A percentile compares a stretch with the other conserved stretches of the same genome.
Evolutionary conservation across 2,113 vertebrate genomes (phyloP).

Genomic region (Leucosticte australis): DNA sequence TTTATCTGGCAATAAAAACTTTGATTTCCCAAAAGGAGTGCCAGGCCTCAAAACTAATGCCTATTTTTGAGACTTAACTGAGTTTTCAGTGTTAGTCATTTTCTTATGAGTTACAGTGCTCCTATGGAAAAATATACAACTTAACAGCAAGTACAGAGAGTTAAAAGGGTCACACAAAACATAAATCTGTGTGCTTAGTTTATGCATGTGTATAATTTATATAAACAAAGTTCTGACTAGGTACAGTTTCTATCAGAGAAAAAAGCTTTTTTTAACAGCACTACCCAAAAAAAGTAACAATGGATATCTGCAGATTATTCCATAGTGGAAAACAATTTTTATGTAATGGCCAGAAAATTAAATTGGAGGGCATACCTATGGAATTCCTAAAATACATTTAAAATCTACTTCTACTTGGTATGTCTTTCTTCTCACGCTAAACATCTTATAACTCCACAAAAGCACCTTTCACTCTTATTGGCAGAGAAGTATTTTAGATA

Average conservation of each 20-base stretch:
- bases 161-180: constrained; percentile 79
- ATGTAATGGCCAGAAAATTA: neutral
- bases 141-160: constrained; percentile 76
- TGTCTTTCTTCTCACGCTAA: neutral
- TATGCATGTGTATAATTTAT: constrained; percentile 71
- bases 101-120: constrained; percentile 74
- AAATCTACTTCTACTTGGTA: neutral
- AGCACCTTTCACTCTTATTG: neutral
- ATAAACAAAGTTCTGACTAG: constrained; percentile 69
- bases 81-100: constrained; percentile 75
- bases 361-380: neutral
- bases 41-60: constrained; percentile 73
- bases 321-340: neutral
- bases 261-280: constrained; percentile 65
- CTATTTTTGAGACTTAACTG: constrained; percentile 74
- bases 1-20: constrained; percentile 80
- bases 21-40: constrained; percentile 82
- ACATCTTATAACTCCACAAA: neutral
- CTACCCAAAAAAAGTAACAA: constrained; percentile 46
- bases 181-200: constrained; percentile 76
- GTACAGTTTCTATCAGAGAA: constrained; percentile 43
- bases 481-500: neutral
- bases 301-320: neutral
- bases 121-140: constrained; percentile 76
- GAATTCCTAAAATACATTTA: neutral